Conservation (phyloP, 2,888 invertebrate species). For the Odontocolon sp. region DNA sequence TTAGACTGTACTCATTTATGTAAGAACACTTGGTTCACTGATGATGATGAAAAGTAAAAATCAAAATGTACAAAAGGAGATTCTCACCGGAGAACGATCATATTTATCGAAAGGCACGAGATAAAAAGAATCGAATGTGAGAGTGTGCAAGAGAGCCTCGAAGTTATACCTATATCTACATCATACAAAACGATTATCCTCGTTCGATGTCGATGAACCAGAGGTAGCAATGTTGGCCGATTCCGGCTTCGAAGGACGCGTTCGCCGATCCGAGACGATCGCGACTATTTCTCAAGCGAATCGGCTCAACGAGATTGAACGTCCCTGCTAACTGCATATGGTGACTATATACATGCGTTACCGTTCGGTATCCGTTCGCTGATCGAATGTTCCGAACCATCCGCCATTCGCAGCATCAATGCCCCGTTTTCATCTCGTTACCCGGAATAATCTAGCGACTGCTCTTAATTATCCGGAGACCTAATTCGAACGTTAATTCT, state of each 20-base stretch:
- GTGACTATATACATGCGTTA: slow-evolving; percentile 14
- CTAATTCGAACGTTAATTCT: slow-evolving; percentile 2
- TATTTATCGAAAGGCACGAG: slow-evolving; percentile 4
- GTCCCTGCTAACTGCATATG: slow-evolving; percentile 18
- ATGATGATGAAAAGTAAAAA: slow-evolving; percentile 11
- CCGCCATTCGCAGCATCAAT: not conserved
- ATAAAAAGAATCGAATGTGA: slow-evolving; percentile 1
- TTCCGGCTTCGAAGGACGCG: slow-evolving; percentile 78
- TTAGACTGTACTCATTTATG: not conserved
- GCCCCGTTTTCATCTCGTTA: slow-evolving; percentile 1
- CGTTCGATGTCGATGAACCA: slow-evolving; percentile 78
- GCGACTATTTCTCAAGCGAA: slow-evolving; percentile 49
- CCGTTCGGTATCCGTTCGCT: slow-evolving; percentile 36
- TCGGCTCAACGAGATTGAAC: slow-evolving; percentile 29
- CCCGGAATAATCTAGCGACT: not conserved
- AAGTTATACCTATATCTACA: not conserved
- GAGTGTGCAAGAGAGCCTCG: slow-evolving; percentile 21
- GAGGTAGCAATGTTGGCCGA: slow-evolving; percentile 62
- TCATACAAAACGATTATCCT: slow-evolving; percentile 72
- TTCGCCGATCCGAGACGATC: slow-evolving; percentile 74
- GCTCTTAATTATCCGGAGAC: slow-evolving; percentile 11
- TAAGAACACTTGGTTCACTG: no score
- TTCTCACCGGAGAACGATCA: not conserved
- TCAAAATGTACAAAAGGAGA: not conserved
- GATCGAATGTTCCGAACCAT: not conserved